phyloP scores from a whole-genome alignment of 2,888 invertebrate species.

The Spisula subtruncata region DNA sequence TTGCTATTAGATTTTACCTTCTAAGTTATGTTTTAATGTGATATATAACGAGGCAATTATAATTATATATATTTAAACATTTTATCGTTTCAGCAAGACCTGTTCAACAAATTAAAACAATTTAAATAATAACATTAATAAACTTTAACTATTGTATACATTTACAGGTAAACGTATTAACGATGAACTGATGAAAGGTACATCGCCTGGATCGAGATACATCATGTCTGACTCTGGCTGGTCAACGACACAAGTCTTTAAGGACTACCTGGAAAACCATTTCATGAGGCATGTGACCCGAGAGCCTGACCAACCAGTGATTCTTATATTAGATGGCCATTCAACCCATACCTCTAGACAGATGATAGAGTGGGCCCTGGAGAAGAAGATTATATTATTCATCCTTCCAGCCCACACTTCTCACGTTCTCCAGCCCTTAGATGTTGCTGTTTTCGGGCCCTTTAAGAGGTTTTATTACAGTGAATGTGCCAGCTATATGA shows the following conservation, averaged over 20 bases:
- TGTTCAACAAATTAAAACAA: no score
- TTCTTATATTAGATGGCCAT: slow-evolving; percentile 54
- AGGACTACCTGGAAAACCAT: slow-evolving; percentile 32
- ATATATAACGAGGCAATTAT: no score
- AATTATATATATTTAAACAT: no score
- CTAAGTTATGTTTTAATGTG: no score
- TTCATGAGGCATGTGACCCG: neutral
- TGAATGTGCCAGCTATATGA: slow-evolving; percentile 43
- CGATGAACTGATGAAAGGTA: slow-evolving; percentile 22
- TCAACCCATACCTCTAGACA: slow-evolving; percentile 13
- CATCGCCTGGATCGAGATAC: neutral
- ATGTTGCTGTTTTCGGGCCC: slow-evolving; percentile 57
- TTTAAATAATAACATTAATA: no score
- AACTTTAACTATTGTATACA: no score
- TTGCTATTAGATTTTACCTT: no score
- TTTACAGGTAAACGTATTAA: no score
- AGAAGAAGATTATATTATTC: slow-evolving; percentile 41
- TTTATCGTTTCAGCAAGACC: no score
- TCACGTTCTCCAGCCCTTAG: slow-evolving; percentile 55
- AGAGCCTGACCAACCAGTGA: neutral
- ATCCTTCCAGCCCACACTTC: slow-evolving; percentile 57
- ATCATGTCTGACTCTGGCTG: slow-evolving; percentile 37
- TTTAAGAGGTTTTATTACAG: slow-evolving; percentile 57
- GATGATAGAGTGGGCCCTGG: slow-evolving; percentile 54
- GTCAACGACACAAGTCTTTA: slow-evolving; percentile 1